These are phyloP conservation scores for Mesocentrotus franciscanus DNA, from an alignment of 53 echinoderm and acorn worm species.

Conservation along the genomic window DNA sequence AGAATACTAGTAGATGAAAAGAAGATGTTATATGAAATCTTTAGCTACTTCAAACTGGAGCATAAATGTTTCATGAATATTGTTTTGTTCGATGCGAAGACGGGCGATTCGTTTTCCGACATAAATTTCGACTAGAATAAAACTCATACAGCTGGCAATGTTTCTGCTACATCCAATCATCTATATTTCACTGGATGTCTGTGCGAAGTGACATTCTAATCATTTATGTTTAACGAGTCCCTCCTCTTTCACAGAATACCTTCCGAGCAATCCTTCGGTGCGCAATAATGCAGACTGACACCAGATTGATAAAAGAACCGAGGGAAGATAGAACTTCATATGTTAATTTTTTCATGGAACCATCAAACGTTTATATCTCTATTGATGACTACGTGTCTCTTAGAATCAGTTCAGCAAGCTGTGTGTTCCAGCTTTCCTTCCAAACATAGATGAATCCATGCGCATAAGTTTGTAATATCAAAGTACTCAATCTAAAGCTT, in stretches of 20 bases:
- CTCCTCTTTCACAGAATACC: not conserved
- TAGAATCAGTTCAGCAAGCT: no score
- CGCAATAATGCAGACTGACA: not conserved
- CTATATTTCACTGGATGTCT: not conserved
- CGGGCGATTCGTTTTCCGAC: not conserved
- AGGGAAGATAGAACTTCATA: no score
- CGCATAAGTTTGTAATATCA: no score
- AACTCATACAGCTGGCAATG: not conserved
- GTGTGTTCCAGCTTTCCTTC: no score
- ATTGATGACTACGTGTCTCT: no score
- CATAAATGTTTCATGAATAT: not conserved
- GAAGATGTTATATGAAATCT: not conserved
- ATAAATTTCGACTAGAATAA: not conserved
- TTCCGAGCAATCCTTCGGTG: not conserved
- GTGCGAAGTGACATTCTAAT: not conserved
- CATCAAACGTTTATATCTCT: no score
- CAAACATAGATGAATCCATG: no score
- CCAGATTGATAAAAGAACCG: not conserved
- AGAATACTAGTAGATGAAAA: not conserved
- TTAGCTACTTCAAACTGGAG: not conserved
- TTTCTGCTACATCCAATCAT: not conserved
- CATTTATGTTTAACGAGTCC: not conserved
- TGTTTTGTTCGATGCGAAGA: not conserved
- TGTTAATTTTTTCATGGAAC: no score
- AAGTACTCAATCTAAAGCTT: no score